Percentiles rank a stretch among this genome's conserved stretches.
Evolutionary conservation across 2,888 invertebrate genomes (phyloP).

Genomic region (Dione vanillae): DNA sequence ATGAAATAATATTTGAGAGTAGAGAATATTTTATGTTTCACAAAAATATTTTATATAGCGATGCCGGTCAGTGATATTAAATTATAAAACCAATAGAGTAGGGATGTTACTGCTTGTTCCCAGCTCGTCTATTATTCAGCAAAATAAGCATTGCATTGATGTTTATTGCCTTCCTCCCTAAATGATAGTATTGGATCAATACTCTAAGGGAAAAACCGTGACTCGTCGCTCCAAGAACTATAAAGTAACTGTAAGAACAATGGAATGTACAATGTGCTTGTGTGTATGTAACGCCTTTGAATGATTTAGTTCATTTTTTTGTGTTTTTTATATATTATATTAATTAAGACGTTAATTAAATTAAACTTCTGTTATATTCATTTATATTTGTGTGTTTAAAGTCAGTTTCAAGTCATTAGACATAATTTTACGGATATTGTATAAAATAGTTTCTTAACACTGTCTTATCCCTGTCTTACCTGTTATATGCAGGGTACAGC

Average conservation of each 20-base stretch:
- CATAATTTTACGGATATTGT: no score
- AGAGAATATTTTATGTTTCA: conserved; percentile 18
- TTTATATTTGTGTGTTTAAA: no score
- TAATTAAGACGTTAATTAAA: no score
- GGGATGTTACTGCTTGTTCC: conserved; percentile 54
- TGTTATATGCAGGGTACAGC: no score
- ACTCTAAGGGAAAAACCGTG: conserved; percentile 70
- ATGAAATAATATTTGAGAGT: conserved; percentile 51
- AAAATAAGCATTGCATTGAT: conserved; percentile 67
- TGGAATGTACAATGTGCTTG: conserved; percentile 1
- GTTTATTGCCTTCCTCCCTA: conserved; percentile 68
- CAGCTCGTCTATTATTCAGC: conserved; percentile 65
- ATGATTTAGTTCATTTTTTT: neutral
- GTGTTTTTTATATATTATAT: no score
- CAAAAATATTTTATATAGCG: conserved; percentile 3
- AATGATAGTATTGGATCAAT: conserved; percentile 68
- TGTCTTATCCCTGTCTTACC: no score
- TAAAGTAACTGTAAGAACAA: conserved; percentile 26
- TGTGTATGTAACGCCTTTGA: neutral
- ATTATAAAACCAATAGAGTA: conserved; percentile 27
- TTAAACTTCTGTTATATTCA: no score
- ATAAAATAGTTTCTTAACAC: no score
- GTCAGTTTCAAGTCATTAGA: no score
- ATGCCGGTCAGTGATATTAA: conserved; percentile 29
- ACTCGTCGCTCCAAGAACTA: conserved; percentile 55